These are phyloP conservation scores for Mimas tiliae DNA, from an alignment of 2,888 invertebrate species.

Conservation along the genomic window DNA sequence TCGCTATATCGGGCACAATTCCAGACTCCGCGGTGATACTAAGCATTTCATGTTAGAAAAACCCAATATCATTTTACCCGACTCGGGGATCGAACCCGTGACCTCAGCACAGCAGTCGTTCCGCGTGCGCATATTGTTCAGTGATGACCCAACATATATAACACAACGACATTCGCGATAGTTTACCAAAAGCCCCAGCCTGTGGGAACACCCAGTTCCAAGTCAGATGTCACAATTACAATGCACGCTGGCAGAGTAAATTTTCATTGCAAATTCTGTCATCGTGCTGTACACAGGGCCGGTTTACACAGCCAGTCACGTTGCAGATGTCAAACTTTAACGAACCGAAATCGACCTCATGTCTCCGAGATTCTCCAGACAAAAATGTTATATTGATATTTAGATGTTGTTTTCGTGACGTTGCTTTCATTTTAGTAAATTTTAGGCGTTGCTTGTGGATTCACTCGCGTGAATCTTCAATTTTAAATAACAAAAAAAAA, in stretches of 20 bases:
- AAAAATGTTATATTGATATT: constrained; percentile 17
- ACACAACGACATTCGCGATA: background rate
- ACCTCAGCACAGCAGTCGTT: too few relatives aligned
- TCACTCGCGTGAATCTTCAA: too few relatives aligned
- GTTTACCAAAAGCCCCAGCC: background rate
- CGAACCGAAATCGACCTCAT: constrained; percentile 79
- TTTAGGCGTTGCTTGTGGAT: too few relatives aligned
- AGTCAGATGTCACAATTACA: constrained; percentile 72
- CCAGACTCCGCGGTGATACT: too few relatives aligned
- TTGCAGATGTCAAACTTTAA: constrained; percentile 83
- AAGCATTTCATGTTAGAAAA: too few relatives aligned
- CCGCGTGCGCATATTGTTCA: too few relatives aligned
- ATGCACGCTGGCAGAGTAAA: constrained; percentile 73
- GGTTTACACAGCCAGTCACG: constrained; percentile 73
- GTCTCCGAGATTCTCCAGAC: constrained; percentile 38
- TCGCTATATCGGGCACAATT: too few relatives aligned
- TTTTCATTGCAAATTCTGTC: constrained; percentile 82
- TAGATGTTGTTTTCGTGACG: background rate
- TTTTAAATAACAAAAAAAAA: too few relatives aligned
- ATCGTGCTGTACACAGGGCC: constrained; percentile 68
- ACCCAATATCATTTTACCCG: too few relatives aligned
- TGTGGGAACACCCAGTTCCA: constrained; percentile 50
- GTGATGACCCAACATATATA: background rate
- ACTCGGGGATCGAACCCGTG: too few relatives aligned
- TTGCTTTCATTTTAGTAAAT: background rate